Conservation (phyloP, 2,888 invertebrate genomes). For the Apeira syringaria region DNA sequence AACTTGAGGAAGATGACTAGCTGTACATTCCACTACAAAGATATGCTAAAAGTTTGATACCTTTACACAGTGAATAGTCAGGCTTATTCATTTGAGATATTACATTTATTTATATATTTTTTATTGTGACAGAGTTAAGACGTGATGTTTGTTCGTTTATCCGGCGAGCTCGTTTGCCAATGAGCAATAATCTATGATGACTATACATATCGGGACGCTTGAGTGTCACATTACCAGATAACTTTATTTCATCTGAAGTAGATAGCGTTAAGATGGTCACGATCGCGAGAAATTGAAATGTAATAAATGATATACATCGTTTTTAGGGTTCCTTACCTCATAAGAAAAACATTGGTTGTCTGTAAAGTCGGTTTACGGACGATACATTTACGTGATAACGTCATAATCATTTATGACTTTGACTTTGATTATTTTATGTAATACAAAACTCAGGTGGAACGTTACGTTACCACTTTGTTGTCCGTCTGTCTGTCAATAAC, state of each 20-base stretch:
- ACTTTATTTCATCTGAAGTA: constrained; percentile 39
- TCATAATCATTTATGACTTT: too few species aligned
- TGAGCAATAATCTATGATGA: constrained; percentile 58
- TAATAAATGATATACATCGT: constrained; percentile 9
- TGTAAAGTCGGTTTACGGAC: too few species aligned
- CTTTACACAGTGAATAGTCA: background rate
- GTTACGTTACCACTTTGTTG: too few species aligned
- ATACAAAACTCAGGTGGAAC: too few species aligned
- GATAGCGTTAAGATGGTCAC: constrained; percentile 39
- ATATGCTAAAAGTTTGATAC: background rate
- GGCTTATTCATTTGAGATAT: too few species aligned
- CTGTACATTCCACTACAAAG: constrained; percentile 32
- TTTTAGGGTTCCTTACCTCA: too few species aligned
- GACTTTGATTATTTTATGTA: too few species aligned
- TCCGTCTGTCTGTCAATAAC: too few species aligned
- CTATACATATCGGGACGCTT: constrained; percentile 43
- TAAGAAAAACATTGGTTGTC: too few species aligned
- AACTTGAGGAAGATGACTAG: constrained; percentile 41
- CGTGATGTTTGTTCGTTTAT: constrained; percentile 28
- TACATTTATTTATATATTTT: too few species aligned
- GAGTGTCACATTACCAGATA: constrained; percentile 52
- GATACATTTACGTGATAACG: too few species aligned
- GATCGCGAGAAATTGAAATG: constrained; percentile 40
- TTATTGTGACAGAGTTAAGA: constrained; percentile 18
- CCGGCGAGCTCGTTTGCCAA: constrained; percentile 42